Evolutionary conservation across 1,140 invertebrate genomes (phyloP), one percentile per base, ranked within the genome.

Genomic region (Armadillidium nasatum): DNA sequence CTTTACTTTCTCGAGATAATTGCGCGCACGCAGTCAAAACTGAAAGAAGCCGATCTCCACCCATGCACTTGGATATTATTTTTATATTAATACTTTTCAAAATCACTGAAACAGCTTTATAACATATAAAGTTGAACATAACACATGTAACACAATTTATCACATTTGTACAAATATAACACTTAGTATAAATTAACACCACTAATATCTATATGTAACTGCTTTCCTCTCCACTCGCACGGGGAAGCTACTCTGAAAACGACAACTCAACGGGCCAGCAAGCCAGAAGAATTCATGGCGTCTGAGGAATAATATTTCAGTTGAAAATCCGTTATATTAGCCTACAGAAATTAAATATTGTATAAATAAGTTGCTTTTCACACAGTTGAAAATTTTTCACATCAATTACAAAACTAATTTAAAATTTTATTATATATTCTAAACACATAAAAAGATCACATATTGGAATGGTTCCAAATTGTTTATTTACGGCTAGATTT

Each of bases 211-310:
- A 60, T 15, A 15, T 60, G 50, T 60, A 60, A 60, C 50, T 60
- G 50, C 50, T 19, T 15, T 60, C 50, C 50, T 15, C 11, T 60
- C 50, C 50, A 60, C 11, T 60, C 50, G 19, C 50, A 15, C 50
- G 11, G 50, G 50, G 50, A 60, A 60, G 50, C 50, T 60, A 60
- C 50, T 60, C 50, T 60, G 50, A 60, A 60, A 60, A 60, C 50
- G 50, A 60, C 11, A 15, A 33, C 33, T 33, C 33, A 33, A 33
- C 11, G 50, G 11, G 50, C 19, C 19, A 60, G 19, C 50, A 60
- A 60, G 50, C 11, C 11, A 60, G 50, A 60, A 60, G 11, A 60
- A 60, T 15, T 19, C 50, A 60, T 60, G 50, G 50, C 50, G 50
- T 60, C 50, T 60, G 19, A 33, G 33, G 33, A 33, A 33, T 33